phyloP scores from a whole-genome alignment of 1,140 invertebrate species.

The Drosophila sproati region DNA sequence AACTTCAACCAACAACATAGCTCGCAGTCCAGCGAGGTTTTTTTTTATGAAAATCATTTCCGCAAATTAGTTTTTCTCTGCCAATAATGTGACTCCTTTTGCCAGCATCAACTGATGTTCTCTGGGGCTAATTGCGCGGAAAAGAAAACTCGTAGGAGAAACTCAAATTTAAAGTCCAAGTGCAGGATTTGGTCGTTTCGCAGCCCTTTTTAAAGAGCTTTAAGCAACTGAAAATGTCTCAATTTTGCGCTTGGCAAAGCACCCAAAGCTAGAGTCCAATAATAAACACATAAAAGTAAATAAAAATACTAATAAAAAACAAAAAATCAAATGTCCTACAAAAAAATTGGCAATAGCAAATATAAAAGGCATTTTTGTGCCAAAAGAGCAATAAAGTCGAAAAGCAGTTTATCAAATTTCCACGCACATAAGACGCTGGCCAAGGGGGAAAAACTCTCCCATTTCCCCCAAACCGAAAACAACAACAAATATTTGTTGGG shows the following conservation, averaged over 20 bases:
- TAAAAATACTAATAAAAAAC: constrained; percentile 65
- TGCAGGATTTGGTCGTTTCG: not conserved
- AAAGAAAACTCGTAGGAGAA: not conserved
- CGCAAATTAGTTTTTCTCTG: not conserved
- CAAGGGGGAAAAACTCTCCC: constrained; percentile 17
- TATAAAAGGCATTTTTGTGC: constrained; percentile 62
- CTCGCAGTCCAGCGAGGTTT: too few relatives aligned
- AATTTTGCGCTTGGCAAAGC: constrained; percentile 69
- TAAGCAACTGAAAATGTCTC: constrained; percentile 51
- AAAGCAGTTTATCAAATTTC: constrained; percentile 82
- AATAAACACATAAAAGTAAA: constrained; percentile 64
- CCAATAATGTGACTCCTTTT: not conserved
- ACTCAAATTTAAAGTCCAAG: not conserved
- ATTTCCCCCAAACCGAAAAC: constrained; percentile 26
- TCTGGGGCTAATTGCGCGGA: too few relatives aligned
- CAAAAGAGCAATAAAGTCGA: constrained; percentile 80
- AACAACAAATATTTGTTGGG: constrained; percentile 39
- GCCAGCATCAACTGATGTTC: not conserved
- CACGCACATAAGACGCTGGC: constrained; percentile 49
- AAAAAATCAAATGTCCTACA: constrained; percentile 18
- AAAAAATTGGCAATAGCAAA: constrained; percentile 66
- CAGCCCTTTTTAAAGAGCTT: not conserved
- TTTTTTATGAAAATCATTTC: not conserved
- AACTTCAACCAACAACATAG: not conserved
- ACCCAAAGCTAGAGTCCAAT: constrained; percentile 54